Conservation (phyloP, 2,888 invertebrate genomes). For the Cynaeus angustus region DNA sequence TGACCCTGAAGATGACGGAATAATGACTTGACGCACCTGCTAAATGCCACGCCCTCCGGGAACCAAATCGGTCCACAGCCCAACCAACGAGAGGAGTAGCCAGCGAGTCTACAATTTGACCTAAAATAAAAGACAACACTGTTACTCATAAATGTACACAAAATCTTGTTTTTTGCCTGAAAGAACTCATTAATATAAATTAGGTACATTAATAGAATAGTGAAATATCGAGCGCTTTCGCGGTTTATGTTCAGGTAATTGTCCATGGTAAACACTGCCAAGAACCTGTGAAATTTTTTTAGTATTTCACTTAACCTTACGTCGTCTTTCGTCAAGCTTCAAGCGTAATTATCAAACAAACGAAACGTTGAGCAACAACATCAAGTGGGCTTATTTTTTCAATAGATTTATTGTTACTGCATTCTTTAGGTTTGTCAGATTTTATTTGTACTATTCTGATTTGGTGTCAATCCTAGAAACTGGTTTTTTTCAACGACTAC, state of each 20-base stretch:
- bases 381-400: constrained; percentile 29
- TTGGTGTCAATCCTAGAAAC: constrained; percentile 15
- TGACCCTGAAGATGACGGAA: constrained; percentile 44
- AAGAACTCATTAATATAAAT: constrained; percentile 39
- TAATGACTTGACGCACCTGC: constrained; percentile 75
- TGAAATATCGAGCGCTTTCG: constrained; percentile 29
- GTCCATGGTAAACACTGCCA: constrained; percentile 22
- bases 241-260: constrained; percentile 30
- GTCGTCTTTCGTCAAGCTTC: constrained; percentile 26
- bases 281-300: constrained; percentile 30
- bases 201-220: constrained; percentile 33
- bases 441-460: constrained; percentile 30
- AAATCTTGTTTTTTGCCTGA: constrained; percentile 24
- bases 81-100: constrained; percentile 90
- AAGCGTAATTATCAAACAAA: constrained; percentile 22
- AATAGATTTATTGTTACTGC: constrained; percentile 13
- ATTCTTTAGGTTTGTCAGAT: constrained; percentile 26
- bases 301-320: constrained; percentile 24
- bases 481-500: constrained; percentile 34
- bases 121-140: constrained; percentile 71
- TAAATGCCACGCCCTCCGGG: constrained; percentile 89
- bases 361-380: constrained; percentile 21
- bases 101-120: constrained; percentile 89
- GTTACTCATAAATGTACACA: constrained; percentile 28
- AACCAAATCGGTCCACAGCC: constrained; percentile 85